phyloP scores from a whole-genome alignment of 2,113 vertebrate species.

The Chionodraco myersi region DNA sequence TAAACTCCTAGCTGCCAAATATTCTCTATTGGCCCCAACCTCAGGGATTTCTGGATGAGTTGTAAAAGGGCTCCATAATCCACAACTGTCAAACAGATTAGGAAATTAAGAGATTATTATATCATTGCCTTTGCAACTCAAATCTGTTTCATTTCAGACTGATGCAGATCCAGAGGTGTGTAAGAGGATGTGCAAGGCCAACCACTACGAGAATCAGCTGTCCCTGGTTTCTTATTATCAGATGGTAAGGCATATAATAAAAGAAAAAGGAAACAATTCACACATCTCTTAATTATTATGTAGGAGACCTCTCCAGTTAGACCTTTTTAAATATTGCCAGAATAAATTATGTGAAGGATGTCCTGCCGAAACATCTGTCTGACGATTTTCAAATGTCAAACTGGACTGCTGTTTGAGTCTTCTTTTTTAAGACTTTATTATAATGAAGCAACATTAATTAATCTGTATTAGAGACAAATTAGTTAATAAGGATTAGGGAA shows the following conservation, averaged over 20 bases:
- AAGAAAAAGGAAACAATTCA: too few relatives aligned
- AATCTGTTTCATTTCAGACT: slow-evolving; percentile 82
- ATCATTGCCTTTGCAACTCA: neutral
- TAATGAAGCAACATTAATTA: neutral
- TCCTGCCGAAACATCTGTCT: too few relatives aligned
- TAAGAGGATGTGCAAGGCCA: slow-evolving; percentile 95
- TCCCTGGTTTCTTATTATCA: slow-evolving; percentile 98
- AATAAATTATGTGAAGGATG: too few relatives aligned
- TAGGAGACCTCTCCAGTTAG: too few relatives aligned
- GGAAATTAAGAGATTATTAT: neutral
- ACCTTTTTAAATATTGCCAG: too few relatives aligned
- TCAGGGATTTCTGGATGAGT: slow-evolving; percentile 16
- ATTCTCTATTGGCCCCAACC: slow-evolving; percentile 25
- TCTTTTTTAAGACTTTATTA: neutral
- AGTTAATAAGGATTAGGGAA: neutral
- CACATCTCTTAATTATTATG: too few relatives aligned
- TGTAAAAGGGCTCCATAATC: slow-evolving; percentile 20
- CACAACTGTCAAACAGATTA: neutral
- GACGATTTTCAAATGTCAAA: too few relatives aligned
- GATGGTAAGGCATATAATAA: slow-evolving; percentile 86
- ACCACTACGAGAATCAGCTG: slow-evolving; percentile 90
- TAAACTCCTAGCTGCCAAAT: slow-evolving; percentile 40
- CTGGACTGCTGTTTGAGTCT: too few relatives aligned
- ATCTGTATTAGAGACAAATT: neutral
- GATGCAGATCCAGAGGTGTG: slow-evolving; percentile 98